Base-by-base conservation (phyloP, 92 coral and sea anemone genomes). In the Actinernus sp. region DNA sequence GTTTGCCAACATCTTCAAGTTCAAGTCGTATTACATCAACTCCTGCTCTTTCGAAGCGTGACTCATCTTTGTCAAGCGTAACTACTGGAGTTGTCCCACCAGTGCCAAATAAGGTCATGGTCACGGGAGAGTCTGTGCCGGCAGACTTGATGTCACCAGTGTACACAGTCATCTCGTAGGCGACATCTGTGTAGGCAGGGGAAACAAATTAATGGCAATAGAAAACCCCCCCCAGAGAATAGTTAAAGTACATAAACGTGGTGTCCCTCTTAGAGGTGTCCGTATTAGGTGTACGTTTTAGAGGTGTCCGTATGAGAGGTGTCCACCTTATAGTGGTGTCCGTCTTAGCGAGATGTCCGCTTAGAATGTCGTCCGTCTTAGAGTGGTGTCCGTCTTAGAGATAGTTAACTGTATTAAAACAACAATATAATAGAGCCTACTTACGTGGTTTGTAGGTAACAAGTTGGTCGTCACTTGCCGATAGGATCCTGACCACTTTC, bases 361-460 rank as follows among this genome's bases (percentile, higher is more conserved):
- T n/a, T n/a, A n/a, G n/a, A n/a, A n/a, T n/a, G n/a, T n/a, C n/a
- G n/a, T n/a, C n/a, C n/a, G n/a, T n/a, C n/a, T n/a, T n/a, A n/a
- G n/a, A n/a, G n/a, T n/a, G n/a, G n/a, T n/a, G n/a, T n/a, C n/a
- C n/a, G n/a, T n/a, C n/a, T n/a, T n/a, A n/a, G n/a, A n/a, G n/a
- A n/a, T n/a, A n/a, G n/a, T n/a, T n/a, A n/a, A n/a, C n/a, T n/a
- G n/a, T n/a, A n/a, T n/a, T n/a, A n/a, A n/a, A n/a, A n/a, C n/a
- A n/a, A n/a, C n/a, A n/a, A n/a, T n/a, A n/a, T n/a, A n/a, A n/a
- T n/a, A n/a, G n/a, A n/a, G n/a, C n/a, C n/a, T 62, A 73, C 98
- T 83, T 49, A 93, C 98, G 98, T 59, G 98, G 98, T 71, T 91
- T 93, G 56, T 93, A 93, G 1, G 94, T 91, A 31, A 93, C 86